phyloP scores from a whole-genome alignment of 2,888 invertebrate genomes.

The Cheilosia variabilis region DNA sequence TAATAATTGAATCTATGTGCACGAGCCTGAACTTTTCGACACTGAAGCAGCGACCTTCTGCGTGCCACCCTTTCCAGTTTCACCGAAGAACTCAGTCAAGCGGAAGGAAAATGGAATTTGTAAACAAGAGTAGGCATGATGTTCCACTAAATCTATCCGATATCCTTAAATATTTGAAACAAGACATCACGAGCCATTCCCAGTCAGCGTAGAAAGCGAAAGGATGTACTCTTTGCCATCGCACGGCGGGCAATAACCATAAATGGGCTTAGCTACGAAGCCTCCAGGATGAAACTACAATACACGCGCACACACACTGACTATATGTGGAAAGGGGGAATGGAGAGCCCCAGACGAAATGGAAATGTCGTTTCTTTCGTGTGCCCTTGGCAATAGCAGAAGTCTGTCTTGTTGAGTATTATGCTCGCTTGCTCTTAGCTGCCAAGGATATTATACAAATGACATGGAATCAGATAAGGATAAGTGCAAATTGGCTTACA shows the following conservation, averaged over 20 bases:
- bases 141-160: slow-evolving; percentile 75
- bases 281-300: slow-evolving; percentile 80
- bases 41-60: slow-evolving; percentile 42
- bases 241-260: slow-evolving; percentile 84
- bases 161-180: slow-evolving; percentile 75
- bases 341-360: slow-evolving; percentile 13
- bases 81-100: slow-evolving; percentile 10
- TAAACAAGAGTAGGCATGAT: slow-evolving; percentile 74
- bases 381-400: slow-evolving; percentile 7
- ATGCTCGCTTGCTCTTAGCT: slow-evolving; percentile 44
- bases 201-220: slow-evolving; percentile 64
- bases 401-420: slow-evolving; percentile 14
- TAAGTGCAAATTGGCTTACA: slow-evolving; percentile 84
- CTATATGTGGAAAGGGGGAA: slow-evolving; percentile 16
- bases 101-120: slow-evolving; percentile 70
- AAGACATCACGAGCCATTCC: slow-evolving; percentile 70
- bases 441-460: slow-evolving; percentile 83
- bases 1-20: slow-evolving; percentile 71
- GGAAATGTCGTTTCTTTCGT: slow-evolving; percentile 30
- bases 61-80: background rate
- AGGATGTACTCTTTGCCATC: slow-evolving; percentile 78
- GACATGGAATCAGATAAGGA: slow-evolving; percentile 84
- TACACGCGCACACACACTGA: slow-evolving; percentile 66
- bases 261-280: slow-evolving; percentile 84
- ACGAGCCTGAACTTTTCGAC: slow-evolving; percentile 51